These are phyloP conservation scores for Eucriotettix oculatus DNA, from an alignment of 2,888 invertebrate genomes.

Conservation along the genomic window DNA sequence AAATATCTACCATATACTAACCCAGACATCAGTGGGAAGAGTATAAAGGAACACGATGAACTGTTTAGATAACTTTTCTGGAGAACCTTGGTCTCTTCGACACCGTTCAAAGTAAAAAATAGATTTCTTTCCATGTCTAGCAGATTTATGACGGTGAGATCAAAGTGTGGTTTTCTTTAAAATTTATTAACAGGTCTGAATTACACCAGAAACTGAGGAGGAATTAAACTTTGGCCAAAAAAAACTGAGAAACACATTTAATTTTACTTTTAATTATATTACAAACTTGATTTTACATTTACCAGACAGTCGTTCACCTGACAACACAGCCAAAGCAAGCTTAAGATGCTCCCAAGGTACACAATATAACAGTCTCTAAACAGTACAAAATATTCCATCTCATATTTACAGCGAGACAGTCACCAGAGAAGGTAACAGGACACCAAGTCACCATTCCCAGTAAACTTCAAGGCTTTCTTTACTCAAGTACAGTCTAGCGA, in stretches of 20 bases:
- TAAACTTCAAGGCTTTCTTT: slow-evolving; percentile 2
- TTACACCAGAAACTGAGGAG: no score
- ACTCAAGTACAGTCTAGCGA: slow-evolving; percentile 1
- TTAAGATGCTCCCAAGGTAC: not conserved
- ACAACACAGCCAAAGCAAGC: not conserved
- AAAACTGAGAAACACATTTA: no score
- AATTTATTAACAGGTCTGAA: no score
- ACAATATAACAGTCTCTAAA: not conserved
- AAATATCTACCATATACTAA: slow-evolving; percentile 4
- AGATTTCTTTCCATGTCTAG: no score
- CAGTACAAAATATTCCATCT: slow-evolving; percentile 9
- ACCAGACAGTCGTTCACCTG: not conserved
- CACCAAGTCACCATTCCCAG: not conserved
- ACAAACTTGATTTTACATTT: not conserved
- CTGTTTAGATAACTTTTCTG: not conserved
- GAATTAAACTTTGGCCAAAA: no score
- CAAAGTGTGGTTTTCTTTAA: no score
- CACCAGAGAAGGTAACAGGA: not conserved
- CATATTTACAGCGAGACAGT: slow-evolving; percentile 10
- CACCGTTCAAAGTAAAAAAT: no score
- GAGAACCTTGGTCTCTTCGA: no score
- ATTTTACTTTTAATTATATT: no score
- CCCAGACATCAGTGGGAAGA: not conserved
- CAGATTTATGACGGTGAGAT: no score
- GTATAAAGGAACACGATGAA: slow-evolving; percentile 3